A percentile compares a stretch with the other conserved stretches of the same genome.
Evolutionary conservation across 2,797 vertebrate genomes (phyloP).

Genomic region (Kryptolebias ocellatus): DNA sequence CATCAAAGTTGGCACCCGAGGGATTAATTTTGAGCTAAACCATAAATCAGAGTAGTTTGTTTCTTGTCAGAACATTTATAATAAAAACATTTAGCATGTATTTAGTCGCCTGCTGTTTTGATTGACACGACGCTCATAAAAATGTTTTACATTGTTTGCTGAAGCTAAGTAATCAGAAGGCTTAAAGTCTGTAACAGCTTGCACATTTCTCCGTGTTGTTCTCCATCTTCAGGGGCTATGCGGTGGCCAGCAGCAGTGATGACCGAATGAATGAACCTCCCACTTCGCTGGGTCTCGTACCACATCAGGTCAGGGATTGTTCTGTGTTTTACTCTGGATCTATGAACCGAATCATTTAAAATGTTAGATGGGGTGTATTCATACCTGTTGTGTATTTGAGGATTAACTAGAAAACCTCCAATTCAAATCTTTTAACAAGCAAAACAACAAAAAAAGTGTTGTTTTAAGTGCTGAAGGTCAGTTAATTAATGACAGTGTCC

Average conservation of each 20-base stretch:
- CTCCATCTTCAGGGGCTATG: conserved; percentile 86
- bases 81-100: neutral
- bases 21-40: neutral
- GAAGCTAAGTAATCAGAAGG: neutral
- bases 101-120: neutral
- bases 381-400: no score
- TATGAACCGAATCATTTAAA: no score
- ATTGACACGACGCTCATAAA: neutral
- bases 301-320: conserved; percentile 90
- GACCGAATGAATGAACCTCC: conserved; percentile 98
- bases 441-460: neutral
- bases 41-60: neutral
- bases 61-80: neutral
- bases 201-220: neutral
- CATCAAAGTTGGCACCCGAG: neutral
- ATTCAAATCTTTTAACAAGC: no score
- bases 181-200: neutral
- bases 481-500: neutral
- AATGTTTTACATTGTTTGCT: neutral
- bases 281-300: conserved; percentile 95
- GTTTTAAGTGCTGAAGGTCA: neutral
- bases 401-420: no score
- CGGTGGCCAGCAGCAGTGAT: conserved; percentile 96
- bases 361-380: no score
- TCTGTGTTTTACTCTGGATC: neutral